Base-by-base conservation (phyloP, 2,888 invertebrate species). In the Poecilus cupreus region DNA sequence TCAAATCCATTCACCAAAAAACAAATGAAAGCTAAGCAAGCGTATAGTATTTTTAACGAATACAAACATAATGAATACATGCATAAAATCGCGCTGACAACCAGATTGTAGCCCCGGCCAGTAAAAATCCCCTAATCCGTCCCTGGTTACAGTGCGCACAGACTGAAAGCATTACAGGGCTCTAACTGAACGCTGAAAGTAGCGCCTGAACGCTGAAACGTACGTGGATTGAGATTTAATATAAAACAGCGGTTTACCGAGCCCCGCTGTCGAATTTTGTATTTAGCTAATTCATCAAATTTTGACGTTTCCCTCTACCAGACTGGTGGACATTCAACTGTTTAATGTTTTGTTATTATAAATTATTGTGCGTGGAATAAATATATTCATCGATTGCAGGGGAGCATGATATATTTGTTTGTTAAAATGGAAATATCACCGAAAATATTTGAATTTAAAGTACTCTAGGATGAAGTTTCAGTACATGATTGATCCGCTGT, bases 181-280 rank as follows among this genome's bases (percentile, higher is more conserved):
- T 39, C 10, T 10, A 57, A 11, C 57, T 13, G n/a, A 60, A 13
- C 13, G 60, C 60, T 60, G 26, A 60, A 60, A 60, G 60, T 26
- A 60, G 22, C 60, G 26, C 11, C 24, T 54, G 60, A 13, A 32
- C 4, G 32, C 32, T 32, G 32, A 32, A 60, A 60, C 24, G 60
- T 60, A 60, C 60, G 60, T 60, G 60, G 60, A 60, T 60, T 60
- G 60, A 60, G 60, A 60, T 60, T 60, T 60, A 60, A 60, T 60
- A 60, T 11, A 24, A 13, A 60, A 60, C 26, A 26, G 60, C 26
- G 60, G 24, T 60, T 26, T 60, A 11, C 26, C 26, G n/a, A 24
- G 54, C 18, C 54, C 54, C 20, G 3, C 24, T 60, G 60, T 60
- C 60, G 60, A 60, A 60, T 60, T 60, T 60, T 60, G 24, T 60